Evolutionary conservation across 2,888 invertebrate genomes (phyloP).

Genomic region (Chaitophorus viminalis): DNA sequence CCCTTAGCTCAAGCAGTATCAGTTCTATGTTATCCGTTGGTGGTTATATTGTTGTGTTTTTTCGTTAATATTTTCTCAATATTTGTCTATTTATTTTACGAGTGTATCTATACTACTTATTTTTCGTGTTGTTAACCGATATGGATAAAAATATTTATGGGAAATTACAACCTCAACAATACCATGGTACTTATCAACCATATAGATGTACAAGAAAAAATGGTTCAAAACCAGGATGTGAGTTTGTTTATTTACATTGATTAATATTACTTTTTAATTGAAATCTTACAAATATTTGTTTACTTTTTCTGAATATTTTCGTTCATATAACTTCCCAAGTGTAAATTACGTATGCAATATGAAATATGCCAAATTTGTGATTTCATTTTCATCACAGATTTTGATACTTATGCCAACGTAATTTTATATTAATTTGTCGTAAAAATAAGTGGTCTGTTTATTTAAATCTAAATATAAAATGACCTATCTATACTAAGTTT

Average conservation of each 20-base stretch:
- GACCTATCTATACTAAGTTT: not conserved
- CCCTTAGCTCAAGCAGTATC: conserved; percentile 42
- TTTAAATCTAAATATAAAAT: not conserved
- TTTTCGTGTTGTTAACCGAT: conserved; percentile 66
- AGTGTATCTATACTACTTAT: conserved; percentile 65
- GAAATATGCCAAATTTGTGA: conserved; percentile 33
- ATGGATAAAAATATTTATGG: conserved; percentile 94
- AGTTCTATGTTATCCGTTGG: conserved; percentile 47
- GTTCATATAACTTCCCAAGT: not conserved
- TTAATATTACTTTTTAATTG: not conserved
- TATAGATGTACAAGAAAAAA: conserved; percentile 85
- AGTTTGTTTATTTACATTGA: conserved; percentile 69
- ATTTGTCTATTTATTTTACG: not conserved
- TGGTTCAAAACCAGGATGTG: conserved; percentile 87
- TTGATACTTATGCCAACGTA: not conserved
- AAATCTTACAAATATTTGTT: not conserved
- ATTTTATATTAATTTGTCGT: not conserved
- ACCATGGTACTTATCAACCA: conserved; percentile 79
- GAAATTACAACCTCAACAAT: conserved; percentile 76
- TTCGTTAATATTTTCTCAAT: not conserved
- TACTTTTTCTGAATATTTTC: not conserved
- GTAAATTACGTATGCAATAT: not conserved
- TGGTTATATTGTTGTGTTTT: conserved; percentile 42
- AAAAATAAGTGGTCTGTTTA: not conserved
- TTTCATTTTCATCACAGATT: not conserved